Evolutionary conservation across 2,797 vertebrate genomes (phyloP).

Genomic region (Threskiornis aethiopicus): DNA sequence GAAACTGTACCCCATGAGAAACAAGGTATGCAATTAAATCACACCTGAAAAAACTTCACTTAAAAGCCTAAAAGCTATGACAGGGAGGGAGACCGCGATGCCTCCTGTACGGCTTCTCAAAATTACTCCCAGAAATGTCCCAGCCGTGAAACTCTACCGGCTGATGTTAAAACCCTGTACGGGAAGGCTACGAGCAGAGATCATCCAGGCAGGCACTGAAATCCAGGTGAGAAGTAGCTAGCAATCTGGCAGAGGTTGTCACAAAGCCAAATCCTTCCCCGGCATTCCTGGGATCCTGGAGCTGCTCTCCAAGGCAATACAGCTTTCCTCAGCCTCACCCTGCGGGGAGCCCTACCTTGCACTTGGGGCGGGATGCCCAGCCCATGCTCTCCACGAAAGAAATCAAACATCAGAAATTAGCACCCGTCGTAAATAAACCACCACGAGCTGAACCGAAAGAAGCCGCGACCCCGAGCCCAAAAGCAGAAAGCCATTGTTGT

Average conservation of each 20-base stretch:
- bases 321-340: background rate
- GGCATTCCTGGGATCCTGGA: background rate
- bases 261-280: background rate
- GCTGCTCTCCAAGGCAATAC: background rate
- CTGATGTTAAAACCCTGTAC: background rate
- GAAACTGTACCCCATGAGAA: background rate
- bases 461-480: fast-evolving
- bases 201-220: background rate
- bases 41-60: background rate
- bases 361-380: background rate
- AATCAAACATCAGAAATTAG: background rate
- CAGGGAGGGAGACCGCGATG: background rate
- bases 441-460: background rate
- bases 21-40: background rate
- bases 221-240: background rate
- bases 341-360: background rate
- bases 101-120: background rate
- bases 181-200: background rate
- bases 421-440: background rate
- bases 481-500: slow-evolving; percentile 8
- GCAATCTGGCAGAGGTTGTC: background rate
- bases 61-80: background rate
- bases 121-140: background rate
- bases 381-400: background rate
- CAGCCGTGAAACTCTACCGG: background rate